Evolutionary conservation across 2,113 vertebrate species (phyloP).

Genomic region (Taurulus bubalis): DNA sequence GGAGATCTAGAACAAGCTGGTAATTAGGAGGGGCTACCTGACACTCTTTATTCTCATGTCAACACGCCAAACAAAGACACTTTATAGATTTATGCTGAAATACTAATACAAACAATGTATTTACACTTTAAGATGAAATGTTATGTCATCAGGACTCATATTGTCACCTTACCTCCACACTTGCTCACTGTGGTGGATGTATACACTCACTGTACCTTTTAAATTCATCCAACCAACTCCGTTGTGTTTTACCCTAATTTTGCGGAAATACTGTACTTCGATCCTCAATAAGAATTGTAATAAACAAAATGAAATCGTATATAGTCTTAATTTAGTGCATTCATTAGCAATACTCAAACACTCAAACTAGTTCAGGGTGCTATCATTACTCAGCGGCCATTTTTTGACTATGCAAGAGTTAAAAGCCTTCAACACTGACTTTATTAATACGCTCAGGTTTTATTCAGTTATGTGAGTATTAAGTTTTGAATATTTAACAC

Average conservation of each 20-base stretch:
- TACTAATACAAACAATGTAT: background rate
- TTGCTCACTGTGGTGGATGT: too few relatives aligned
- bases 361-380: too few relatives aligned
- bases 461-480: background rate
- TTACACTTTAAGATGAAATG: background rate
- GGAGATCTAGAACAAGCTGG: background rate
- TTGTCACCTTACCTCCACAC: background rate
- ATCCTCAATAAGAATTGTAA: background rate
- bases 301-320: background rate
- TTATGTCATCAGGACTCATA: background rate
- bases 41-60: background rate
- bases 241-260: background rate
- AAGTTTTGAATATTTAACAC: background rate
- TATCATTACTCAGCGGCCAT: background rate
- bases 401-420: background rate
- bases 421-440: background rate
- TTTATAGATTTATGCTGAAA: background rate
- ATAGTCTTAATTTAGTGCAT: background rate
- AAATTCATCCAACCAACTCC: background rate
- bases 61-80: background rate
- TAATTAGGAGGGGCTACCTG: background rate
- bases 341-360: background rate
- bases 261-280: background rate
- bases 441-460: background rate
- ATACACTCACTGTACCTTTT: background rate